Conservation (phyloP, 2,888 invertebrate genomes). For the Ophonus ardosiacus region DNA sequence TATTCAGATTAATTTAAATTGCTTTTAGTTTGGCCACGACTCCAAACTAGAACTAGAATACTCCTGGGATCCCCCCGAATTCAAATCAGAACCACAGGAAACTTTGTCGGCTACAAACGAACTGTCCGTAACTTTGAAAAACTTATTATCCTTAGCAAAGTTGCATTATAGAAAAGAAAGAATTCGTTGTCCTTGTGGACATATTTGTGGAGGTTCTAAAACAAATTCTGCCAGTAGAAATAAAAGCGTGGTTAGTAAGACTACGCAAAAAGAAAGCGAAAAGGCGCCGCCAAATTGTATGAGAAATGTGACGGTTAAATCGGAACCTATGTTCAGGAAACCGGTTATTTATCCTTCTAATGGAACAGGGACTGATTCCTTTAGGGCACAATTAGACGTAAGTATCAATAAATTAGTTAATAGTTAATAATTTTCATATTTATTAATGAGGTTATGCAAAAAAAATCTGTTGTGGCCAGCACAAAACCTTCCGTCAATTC, state of each 20-base stretch:
- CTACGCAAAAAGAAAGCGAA: conserved; percentile 45
- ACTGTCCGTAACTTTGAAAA: conserved; percentile 75
- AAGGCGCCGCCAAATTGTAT: conserved; percentile 22
- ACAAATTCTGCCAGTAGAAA: conserved; percentile 53
- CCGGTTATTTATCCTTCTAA: conserved; percentile 67
- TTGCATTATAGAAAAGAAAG: conserved; percentile 73
- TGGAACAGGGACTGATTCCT: conserved; percentile 70
- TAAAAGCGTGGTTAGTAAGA: conserved; percentile 53
- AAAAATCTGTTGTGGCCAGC: no score
- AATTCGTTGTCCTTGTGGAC: conserved; percentile 79
- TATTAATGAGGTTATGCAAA: no score
- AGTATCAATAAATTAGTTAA: conserved; percentile 66
- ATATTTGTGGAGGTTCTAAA: conserved; percentile 75
- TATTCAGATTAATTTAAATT: not conserved
- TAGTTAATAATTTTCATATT: no score
- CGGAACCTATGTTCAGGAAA: conserved; percentile 68
- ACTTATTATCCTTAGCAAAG: conserved; percentile 79
- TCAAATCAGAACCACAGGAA: conserved; percentile 63
- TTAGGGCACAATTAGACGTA: conserved; percentile 77
- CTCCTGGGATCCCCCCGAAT: conserved; percentile 82
- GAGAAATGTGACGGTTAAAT: conserved; percentile 58
- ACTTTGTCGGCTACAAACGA: conserved; percentile 65
- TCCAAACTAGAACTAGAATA: conserved; percentile 88
- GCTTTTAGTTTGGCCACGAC: conserved; percentile 83
- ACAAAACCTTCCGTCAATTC: no score